Percentiles rank a stretch among this genome's conserved stretches.
phyloP scores from a whole-genome alignment of 2,888 invertebrate genomes.

The Latheticus oryzae region DNA sequence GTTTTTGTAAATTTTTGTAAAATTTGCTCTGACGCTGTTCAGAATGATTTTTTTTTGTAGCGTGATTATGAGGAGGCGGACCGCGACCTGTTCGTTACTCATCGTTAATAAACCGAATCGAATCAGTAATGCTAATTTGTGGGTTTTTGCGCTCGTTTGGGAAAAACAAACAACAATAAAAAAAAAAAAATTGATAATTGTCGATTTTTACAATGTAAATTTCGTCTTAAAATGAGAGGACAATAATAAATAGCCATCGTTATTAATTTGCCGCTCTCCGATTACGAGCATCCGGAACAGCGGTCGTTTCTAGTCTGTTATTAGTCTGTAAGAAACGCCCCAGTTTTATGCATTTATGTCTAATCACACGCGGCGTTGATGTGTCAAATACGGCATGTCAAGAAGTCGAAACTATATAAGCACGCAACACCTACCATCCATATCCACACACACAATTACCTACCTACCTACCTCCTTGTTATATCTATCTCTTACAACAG shows the following conservation, averaged over 20 bases:
- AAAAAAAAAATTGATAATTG: not conserved
- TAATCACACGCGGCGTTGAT: constrained; percentile 57
- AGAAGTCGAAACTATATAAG: constrained; percentile 51
- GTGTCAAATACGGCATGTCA: constrained; percentile 59
- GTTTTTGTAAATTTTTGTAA: constrained; percentile 3
- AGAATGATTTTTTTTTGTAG: constrained; percentile 10
- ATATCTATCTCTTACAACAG: constrained; percentile 18
- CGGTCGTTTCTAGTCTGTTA: constrained; percentile 55
- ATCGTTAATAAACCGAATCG: constrained; percentile 42
- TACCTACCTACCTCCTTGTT: constrained; percentile 46
- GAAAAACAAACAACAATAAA: constrained; percentile 38
- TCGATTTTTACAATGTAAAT: no score
- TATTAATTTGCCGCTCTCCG: constrained; percentile 44
- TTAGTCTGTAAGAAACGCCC: constrained; percentile 59
- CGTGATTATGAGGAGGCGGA: constrained; percentile 26
- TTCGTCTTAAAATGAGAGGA: no score
- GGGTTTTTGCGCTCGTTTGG: constrained; percentile 37
- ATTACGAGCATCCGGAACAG: constrained; percentile 45
- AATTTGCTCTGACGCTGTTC: not conserved
- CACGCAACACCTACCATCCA: constrained; percentile 51
- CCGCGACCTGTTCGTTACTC: constrained; percentile 32
- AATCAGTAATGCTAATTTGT: constrained; percentile 41
- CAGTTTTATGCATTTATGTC: constrained; percentile 57
- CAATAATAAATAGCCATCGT: no score
- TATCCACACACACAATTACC: constrained; percentile 47